These are phyloP conservation scores for Caenorhabditis sp. DNA, from an alignment of 2,888 invertebrate genomes.

Conservation along the genomic window DNA sequence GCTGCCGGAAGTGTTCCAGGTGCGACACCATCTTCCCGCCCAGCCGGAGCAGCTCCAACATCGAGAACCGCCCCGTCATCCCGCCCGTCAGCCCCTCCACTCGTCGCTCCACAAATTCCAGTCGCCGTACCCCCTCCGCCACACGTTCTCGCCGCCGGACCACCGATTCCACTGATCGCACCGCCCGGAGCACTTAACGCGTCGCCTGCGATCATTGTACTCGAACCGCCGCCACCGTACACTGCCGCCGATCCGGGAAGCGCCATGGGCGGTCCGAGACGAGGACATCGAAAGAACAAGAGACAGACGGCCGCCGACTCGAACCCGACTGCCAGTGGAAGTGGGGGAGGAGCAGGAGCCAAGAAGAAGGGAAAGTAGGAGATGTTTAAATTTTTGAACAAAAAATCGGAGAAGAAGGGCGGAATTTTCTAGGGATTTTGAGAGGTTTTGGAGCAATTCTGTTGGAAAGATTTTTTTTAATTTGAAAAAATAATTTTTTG, in stretches of 20 bases:
- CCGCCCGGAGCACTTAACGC: constrained; percentile 20
- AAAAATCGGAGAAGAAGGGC: not conserved
- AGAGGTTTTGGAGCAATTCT: too few relatives aligned
- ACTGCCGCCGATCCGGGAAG: constrained; percentile 71
- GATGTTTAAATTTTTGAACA: not conserved
- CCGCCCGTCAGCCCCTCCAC: constrained; percentile 70
- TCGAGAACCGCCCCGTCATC: constrained; percentile 59
- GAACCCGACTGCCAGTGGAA: constrained; percentile 9
- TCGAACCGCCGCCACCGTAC: constrained; percentile 77
- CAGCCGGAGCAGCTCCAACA: constrained; percentile 47
- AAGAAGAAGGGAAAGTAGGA: constrained; percentile 43
- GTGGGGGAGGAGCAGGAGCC: constrained; percentile 2
- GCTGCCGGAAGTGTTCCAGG: constrained; percentile 62
- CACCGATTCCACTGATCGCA: constrained; percentile 61
- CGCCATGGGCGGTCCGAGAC: constrained; percentile 72
- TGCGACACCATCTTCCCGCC: constrained; percentile 29
- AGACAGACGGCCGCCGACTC: constrained; percentile 72
- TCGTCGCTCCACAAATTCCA: constrained; percentile 53
- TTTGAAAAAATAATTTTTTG: too few relatives aligned
- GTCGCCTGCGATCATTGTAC: constrained; percentile 71
- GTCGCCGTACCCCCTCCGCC: constrained; percentile 44
- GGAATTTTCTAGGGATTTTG: not conserved
- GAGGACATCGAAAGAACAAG: constrained; percentile 76
- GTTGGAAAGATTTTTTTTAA: too few relatives aligned
- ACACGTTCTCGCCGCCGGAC: constrained; percentile 10